These are phyloP conservation scores for Rhamnusium bicolor DNA, from an alignment of 2,888 invertebrate species.

Conservation along the genomic window DNA sequence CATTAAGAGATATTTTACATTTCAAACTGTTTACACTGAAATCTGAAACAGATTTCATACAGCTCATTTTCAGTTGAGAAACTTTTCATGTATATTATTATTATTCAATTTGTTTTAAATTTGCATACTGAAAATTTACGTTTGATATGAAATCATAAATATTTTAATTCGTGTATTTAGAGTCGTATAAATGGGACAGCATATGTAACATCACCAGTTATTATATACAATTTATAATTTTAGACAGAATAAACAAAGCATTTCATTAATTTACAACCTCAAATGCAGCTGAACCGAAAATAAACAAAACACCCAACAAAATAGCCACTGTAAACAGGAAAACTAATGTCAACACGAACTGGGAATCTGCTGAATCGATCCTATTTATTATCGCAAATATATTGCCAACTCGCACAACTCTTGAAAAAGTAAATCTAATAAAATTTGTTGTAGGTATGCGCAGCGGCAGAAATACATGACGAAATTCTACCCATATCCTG, in stretches of 20 bases:
- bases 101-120: slow-evolving; percentile 41
- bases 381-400: slow-evolving; percentile 57
- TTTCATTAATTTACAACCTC: slow-evolving; percentile 63
- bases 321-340: slow-evolving; percentile 61
- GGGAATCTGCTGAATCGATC: slow-evolving; percentile 62
- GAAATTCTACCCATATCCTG: slow-evolving; percentile 14
- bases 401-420: slow-evolving; percentile 46
- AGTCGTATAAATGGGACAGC: slow-evolving; percentile 49
- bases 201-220: slow-evolving; percentile 60
- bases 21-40: slow-evolving; percentile 16
- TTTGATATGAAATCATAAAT: slow-evolving; percentile 45
- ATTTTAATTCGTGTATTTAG: slow-evolving; percentile 44
- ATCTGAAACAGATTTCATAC: slow-evolving; percentile 15
- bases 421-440: slow-evolving; percentile 55
- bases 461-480: slow-evolving; percentile 5
- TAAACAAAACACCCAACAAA: slow-evolving; percentile 61
- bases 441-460: slow-evolving; percentile 47
- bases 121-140: slow-evolving; percentile 44
- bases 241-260: slow-evolving; percentile 60
- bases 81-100: slow-evolving; percentile 37
- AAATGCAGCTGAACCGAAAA: slow-evolving; percentile 63
- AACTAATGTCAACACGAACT: slow-evolving; percentile 62
- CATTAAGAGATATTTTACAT: slow-evolving; percentile 13
- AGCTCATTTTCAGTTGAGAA: slow-evolving; percentile 36
- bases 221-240: slow-evolving; percentile 64